Evolutionary conservation across 2,113 vertebrate species (phyloP), one percentile per base, ranked within the genome.

Genomic region (Garra rufa): DNA sequence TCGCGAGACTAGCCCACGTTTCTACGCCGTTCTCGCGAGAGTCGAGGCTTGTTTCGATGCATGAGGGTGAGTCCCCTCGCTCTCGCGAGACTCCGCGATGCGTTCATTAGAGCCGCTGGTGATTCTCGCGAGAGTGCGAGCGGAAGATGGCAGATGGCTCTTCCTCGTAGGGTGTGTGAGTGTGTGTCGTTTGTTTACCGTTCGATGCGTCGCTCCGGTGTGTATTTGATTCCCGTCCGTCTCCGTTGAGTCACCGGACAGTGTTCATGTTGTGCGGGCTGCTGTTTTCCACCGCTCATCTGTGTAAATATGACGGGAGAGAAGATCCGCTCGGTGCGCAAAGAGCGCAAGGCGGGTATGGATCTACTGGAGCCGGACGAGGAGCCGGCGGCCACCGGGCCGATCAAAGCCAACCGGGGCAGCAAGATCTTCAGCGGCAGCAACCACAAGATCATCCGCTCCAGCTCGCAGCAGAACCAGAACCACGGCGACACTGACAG

Each of bases 291-390:
- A 44, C 30, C 55, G 80, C 41, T 74, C 50, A 89, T 89, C 82
- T 90, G 83, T 83, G 88, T 83, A 85, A 93, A 92, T 90, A 99
- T 98, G 97, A 99, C 97, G 90, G 97, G 97, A 83, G 97, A 98
- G 95, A 99, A 99, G 96, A 94, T 97, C 91, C 97, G 97, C 93
- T 96, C 97, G 78, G 91, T 96, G 92, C 96, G 96, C 87, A 96
- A 96, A 92, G 96, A 98, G 90, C 96, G 96, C 82, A 96, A 96
- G 89, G 95, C 96, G 80, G 95, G 94, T 92, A 96, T 96, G 88
- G 95, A 97, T 86, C 91, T 97, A 78, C 93, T 97, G 91, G 96
- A 95, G 21, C 96, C 96, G 65, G 96, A 97, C 84, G 97, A 98
- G 84, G 97, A 98, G 89, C 44, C 79, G 24, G 96, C 96, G 76